These are phyloP conservation scores for Lepidochrysops patricia DNA, from an alignment of 2,888 invertebrate species.

Conservation along the genomic window DNA sequence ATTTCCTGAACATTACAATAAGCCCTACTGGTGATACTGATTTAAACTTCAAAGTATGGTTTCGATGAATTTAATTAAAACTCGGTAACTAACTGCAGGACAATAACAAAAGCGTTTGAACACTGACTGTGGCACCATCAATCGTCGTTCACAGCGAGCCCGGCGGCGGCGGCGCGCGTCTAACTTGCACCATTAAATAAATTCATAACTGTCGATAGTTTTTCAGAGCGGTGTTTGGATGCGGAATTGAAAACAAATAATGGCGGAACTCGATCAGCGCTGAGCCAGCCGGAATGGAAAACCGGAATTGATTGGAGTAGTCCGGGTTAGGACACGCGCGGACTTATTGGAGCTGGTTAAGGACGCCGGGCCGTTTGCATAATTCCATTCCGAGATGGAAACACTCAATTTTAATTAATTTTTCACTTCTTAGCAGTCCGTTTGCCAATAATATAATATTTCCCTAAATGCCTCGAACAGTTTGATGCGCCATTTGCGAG, in stretches of 20 bases:
- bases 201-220: constrained; percentile 13
- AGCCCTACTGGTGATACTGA: too few relatives aligned
- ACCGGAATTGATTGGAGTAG: neutral
- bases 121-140: neutral
- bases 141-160: neutral
- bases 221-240: neutral
- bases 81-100: neutral
- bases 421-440: neutral
- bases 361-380: neutral
- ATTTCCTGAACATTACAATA: too few relatives aligned
- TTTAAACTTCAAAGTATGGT: neutral
- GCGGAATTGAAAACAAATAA: constrained; percentile 11
- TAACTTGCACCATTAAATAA: constrained; percentile 4
- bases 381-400: neutral
- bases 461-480: neutral
- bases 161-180: neutral
- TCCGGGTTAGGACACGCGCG: neutral
- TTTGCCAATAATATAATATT: neutral
- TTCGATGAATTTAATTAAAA: neutral
- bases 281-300: neutral
- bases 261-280: constrained; percentile 6
- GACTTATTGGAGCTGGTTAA: constrained; percentile 4
- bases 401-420: neutral
- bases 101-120: neutral
- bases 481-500: neutral